Evolutionary conservation across 2,797 vertebrate genomes (phyloP).

Genomic region (Gadopsis marmoratus): DNA sequence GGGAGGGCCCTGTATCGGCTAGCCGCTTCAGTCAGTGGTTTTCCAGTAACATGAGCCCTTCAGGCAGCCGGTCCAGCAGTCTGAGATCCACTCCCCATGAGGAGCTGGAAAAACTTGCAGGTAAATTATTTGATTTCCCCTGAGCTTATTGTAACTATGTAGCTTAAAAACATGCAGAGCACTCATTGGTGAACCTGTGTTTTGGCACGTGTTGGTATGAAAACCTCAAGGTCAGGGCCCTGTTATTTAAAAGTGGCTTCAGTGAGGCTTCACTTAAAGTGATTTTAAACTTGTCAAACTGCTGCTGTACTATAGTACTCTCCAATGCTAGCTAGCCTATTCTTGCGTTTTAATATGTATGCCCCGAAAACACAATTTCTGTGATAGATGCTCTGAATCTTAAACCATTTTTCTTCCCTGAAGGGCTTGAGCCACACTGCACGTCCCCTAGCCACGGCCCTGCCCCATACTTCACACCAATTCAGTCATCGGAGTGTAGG

Average conservation of each 20-base stretch:
- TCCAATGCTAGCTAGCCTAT: background rate
- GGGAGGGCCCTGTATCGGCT: constrained; percentile 92
- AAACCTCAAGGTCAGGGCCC: background rate
- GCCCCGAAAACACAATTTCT: background rate
- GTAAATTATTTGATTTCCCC: constrained; percentile 75
- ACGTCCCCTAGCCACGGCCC: constrained; percentile 90
- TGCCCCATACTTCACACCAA: constrained; percentile 95
- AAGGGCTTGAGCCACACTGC: constrained; percentile 90
- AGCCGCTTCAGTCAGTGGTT: constrained; percentile 98
- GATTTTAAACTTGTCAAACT: background rate
- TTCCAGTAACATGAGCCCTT: constrained; percentile 92
- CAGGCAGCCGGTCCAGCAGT: constrained; percentile 95
- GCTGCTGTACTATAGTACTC: background rate
- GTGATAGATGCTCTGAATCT: constrained; percentile 5
- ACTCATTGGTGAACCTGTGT: background rate
- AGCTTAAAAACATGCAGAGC: background rate
- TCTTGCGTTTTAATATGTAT: background rate
- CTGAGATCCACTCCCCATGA: constrained; percentile 97
- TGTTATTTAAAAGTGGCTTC: background rate
- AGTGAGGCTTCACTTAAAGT: background rate
- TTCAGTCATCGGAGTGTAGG: constrained; percentile 91
- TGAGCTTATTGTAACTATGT: background rate
- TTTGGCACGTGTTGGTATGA: background rate
- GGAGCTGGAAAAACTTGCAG: constrained; percentile 95
- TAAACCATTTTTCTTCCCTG: constrained; percentile 23